Conservation (phyloP, 2,113 vertebrate genomes). For the Nansenia antarctica region DNA sequence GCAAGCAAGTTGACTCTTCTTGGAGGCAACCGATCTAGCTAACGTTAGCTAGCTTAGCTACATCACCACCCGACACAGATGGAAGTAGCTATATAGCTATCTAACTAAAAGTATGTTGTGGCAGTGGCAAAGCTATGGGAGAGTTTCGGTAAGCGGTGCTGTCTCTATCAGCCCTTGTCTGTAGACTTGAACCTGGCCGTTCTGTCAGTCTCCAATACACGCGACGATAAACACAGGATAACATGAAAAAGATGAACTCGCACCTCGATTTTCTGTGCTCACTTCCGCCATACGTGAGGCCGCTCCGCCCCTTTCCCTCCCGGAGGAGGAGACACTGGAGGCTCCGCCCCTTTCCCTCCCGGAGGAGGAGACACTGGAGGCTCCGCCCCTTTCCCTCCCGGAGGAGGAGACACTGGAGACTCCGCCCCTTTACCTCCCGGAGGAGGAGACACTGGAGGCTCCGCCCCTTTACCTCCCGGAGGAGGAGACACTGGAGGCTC, state of each 20-base stretch:
- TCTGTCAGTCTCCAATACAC: neutral
- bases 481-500: too few species aligned
- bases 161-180: neutral
- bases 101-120: constrained; percentile 6
- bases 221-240: neutral
- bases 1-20: neutral
- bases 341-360: too few species aligned
- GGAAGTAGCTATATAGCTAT: neutral
- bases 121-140: constrained; percentile 3
- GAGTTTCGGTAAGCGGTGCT: neutral
- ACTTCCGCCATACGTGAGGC: constrained; percentile 22
- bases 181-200: neutral
- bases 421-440: too few species aligned
- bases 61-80: constrained; percentile 17
- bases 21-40: constrained; percentile 13
- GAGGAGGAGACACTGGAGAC: too few species aligned
- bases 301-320: constrained; percentile 18
- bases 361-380: too few species aligned
- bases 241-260: constrained; percentile 1
- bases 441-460: too few species aligned
- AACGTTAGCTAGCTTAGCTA: neutral
- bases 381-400: too few species aligned
- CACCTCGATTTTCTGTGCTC: neutral
- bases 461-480: too few species aligned
- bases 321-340: too few species aligned